Evolutionary conservation across 2,797 vertebrate genomes (phyloP).

Genomic region (Siniperca obscura): DNA sequence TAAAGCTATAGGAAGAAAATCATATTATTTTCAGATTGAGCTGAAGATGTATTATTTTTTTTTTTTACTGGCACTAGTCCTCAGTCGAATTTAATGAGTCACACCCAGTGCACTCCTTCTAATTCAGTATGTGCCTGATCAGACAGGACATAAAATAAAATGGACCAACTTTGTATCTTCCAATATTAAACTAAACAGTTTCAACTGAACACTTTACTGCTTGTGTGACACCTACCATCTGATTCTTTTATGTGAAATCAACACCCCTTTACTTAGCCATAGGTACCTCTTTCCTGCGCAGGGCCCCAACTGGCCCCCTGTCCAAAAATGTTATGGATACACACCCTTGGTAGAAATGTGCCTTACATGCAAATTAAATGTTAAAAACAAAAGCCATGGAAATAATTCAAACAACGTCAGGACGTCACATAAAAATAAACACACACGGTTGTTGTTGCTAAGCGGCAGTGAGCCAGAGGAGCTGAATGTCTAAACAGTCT

Average conservation of each 20-base stretch:
- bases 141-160: neutral
- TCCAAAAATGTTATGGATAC: neutral
- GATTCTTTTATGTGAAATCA: neutral
- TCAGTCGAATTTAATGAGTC: conserved; percentile 10
- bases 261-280: neutral
- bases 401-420: conserved; percentile 25
- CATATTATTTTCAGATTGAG: conserved; percentile 16
- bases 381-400: neutral
- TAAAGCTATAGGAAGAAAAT: conserved; percentile 23
- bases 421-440: conserved; percentile 33
- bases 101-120: neutral
- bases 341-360: neutral
- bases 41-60: conserved; percentile 7
- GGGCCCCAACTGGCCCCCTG: too few relatives aligned
- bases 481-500: conserved; percentile 27
- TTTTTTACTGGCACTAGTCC: neutral
- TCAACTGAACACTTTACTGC: neutral
- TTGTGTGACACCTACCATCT: neutral
- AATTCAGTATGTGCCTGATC: neutral
- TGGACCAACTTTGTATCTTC: neutral
- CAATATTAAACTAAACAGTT: neutral
- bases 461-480: conserved; percentile 50
- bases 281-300: neutral
- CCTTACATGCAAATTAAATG: neutral
- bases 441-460: conserved; percentile 61